These are phyloP conservation scores for Drosophila lacicola DNA, from an alignment of 2,888 invertebrate species.

Conservation along the genomic window DNA sequence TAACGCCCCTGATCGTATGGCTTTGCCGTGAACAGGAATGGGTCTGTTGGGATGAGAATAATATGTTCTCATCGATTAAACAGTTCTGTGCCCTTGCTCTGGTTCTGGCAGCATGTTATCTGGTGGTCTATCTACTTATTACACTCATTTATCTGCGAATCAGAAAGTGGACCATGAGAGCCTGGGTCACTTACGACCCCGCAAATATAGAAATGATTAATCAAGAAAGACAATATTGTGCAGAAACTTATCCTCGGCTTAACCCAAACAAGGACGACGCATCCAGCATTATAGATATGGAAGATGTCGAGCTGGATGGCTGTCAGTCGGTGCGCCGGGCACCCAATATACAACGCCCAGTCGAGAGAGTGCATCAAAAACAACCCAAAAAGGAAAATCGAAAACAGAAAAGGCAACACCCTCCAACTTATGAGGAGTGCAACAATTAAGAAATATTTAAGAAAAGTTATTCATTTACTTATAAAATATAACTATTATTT, in stretches of 20 bases:
- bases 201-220: constrained; percentile 1
- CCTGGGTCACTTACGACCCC: neutral
- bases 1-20: neutral
- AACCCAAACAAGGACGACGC: too few relatives aligned
- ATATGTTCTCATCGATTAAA: neutral
- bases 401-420: neutral
- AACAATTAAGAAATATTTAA: neutral
- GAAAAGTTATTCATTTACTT: too few relatives aligned
- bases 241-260: neutral
- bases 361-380: neutral
- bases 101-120: constrained; percentile 11
- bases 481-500: too few relatives aligned
- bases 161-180: neutral
- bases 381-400: too few relatives aligned
- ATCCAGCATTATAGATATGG: neutral
- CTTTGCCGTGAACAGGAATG: neutral
- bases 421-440: neutral
- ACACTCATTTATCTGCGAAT: constrained; percentile 10
- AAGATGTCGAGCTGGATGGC: constrained; percentile 1
- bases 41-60: neutral
- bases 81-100: constrained; percentile 1
- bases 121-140: constrained; percentile 28
- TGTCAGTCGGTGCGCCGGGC: neutral
- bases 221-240: neutral
- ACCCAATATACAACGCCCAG: neutral